Conservation (phyloP, 1,140 invertebrate species). For the Fopius arisanus region DNA sequence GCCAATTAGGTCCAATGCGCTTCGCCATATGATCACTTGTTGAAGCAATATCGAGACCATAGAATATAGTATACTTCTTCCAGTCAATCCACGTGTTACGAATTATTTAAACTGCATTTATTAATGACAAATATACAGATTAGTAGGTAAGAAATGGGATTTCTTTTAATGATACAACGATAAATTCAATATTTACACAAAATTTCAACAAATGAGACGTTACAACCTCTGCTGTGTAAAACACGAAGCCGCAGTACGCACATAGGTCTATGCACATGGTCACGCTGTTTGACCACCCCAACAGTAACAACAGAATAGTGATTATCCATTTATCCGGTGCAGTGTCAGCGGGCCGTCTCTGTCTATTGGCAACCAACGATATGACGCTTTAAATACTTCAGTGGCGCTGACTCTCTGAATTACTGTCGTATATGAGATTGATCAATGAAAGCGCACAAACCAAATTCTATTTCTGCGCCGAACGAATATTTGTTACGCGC, state of each 20-base stretch:
- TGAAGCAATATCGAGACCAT: no score
- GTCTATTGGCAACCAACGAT: neutral
- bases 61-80: no score
- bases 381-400: neutral
- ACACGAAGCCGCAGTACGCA: neutral
- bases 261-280: slow-evolving; percentile 41
- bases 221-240: neutral
- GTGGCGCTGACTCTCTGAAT: neutral
- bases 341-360: neutral
- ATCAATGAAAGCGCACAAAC: no score
- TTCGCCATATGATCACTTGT: no score
- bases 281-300: slow-evolving; percentile 64
- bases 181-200: neutral
- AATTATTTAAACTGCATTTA: no score
- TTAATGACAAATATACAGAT: no score
- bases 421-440: neutral
- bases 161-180: slow-evolving; percentile 19
- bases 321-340: slow-evolving; percentile 64
- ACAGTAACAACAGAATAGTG: slow-evolving; percentile 56
- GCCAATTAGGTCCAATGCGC: no score
- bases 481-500: no score
- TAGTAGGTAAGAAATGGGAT: neutral
- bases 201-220: neutral
- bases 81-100: no score
- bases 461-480: neutral